Percentiles rank a stretch among this genome's conserved stretches.
phyloP scores from a whole-genome alignment of 2,113 vertebrate genomes.

The Colistium nudipinnis region DNA sequence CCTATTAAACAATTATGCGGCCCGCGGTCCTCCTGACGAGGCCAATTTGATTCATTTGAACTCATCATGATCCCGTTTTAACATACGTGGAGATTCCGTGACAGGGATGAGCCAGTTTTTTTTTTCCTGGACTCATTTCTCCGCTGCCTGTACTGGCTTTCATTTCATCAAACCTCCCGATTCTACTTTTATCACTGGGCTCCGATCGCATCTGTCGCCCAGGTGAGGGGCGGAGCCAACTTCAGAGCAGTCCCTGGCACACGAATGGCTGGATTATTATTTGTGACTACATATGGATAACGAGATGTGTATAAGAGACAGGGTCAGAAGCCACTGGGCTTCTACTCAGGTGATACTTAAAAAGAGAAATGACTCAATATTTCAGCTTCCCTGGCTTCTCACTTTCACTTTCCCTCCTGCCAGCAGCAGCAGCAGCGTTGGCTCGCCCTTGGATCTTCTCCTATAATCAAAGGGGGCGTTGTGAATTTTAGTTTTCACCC shows the following conservation, averaged over 20 bases:
- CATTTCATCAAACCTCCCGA: slow-evolving; percentile 14
- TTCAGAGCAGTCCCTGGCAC: slow-evolving; percentile 16
- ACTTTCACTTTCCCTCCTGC: slow-evolving; percentile 46
- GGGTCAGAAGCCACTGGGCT: slow-evolving; percentile 34
- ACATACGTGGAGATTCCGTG: neutral
- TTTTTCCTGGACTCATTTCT: neutral
- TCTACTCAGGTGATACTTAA: slow-evolving; percentile 46
- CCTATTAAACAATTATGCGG: slow-evolving; percentile 48
- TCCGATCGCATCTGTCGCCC: too few relatives aligned
- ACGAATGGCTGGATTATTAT: slow-evolving; percentile 2
- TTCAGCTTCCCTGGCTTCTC: slow-evolving; percentile 41
- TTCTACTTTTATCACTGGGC: too few relatives aligned
- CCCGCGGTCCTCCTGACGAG: slow-evolving; percentile 2
- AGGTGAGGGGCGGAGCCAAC: slow-evolving; percentile 9
- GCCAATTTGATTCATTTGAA: slow-evolving; percentile 36
- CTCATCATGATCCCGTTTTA: slow-evolving; percentile 9
- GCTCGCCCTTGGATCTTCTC: slow-evolving; percentile 71
- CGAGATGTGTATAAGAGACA: too few relatives aligned
- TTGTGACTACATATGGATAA: neutral
- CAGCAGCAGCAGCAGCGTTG: slow-evolving; percentile 57
- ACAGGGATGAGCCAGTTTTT: neutral
- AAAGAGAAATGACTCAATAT: slow-evolving; percentile 33
- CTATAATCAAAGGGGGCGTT: slow-evolving; percentile 44
- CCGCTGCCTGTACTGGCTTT: neutral
- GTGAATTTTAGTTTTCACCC: slow-evolving; percentile 57